phyloP scores from a whole-genome alignment of 2,797 vertebrate species.

The Uromys caudimaculatus region DNA sequence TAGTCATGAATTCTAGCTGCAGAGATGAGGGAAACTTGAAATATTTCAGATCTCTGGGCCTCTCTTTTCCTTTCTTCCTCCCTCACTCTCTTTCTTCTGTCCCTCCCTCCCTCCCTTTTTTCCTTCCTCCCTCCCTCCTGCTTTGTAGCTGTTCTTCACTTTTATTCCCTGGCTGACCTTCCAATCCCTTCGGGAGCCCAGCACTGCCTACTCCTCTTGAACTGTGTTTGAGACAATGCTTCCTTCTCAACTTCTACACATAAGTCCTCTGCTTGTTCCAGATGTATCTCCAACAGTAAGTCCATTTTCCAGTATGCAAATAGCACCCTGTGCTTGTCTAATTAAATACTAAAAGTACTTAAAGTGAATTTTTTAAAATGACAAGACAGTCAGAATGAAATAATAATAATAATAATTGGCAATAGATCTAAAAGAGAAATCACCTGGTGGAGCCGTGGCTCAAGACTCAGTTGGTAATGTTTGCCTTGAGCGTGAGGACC shows the following conservation, averaged over 20 bases:
- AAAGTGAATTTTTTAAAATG: background rate
- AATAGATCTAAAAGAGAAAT: background rate
- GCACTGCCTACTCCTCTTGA: background rate
- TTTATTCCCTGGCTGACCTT: background rate
- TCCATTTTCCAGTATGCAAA: background rate
- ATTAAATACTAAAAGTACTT: constrained; percentile 46
- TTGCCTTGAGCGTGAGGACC: background rate
- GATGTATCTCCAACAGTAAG: background rate
- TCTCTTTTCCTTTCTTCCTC: no score
- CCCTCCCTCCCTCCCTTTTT: no score
- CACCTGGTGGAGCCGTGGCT: background rate
- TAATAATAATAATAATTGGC: background rate
- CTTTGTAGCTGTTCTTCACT: background rate
- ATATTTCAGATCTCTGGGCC: accelerated
- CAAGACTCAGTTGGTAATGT: no score
- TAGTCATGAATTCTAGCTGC: background rate
- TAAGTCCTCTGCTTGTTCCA: background rate
- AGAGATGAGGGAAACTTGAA: accelerated
- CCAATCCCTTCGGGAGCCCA: background rate
- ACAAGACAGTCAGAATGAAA: background rate
- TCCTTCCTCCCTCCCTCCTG: background rate
- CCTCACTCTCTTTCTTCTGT: background rate
- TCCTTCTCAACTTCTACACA: background rate
- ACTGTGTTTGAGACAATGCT: background rate
- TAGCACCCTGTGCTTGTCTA: background rate